Evolutionary conservation across 2,797 vertebrate species (phyloP).

Genomic region (Eulemur albifrons): DNA sequence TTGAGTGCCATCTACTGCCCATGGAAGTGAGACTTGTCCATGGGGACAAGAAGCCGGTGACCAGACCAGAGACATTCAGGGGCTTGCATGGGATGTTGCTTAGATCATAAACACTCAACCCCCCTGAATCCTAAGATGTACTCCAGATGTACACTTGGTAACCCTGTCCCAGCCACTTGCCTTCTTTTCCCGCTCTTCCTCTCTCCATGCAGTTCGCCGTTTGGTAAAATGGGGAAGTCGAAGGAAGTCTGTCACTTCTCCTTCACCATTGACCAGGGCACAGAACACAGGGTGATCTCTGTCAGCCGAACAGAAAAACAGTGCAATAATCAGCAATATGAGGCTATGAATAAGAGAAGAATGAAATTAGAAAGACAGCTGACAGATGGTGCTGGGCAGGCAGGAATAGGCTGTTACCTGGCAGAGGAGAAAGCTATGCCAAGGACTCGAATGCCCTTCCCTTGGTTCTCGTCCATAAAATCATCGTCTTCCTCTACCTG

Average conservation of each 20-base stretch:
- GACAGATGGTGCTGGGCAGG: not conserved
- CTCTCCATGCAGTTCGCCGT: conserved; percentile 95
- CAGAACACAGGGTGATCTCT: conserved; percentile 99
- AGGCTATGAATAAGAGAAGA: not conserved
- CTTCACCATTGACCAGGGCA: conserved; percentile 96
- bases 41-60: not conserved
- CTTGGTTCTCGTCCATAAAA: conserved; percentile 97
- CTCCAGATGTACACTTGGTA: not conserved
- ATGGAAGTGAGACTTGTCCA: not conserved
- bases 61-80: not conserved
- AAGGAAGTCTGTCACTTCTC: conserved; percentile 98
- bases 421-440: conserved; percentile 95
- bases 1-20: conserved; percentile 69
- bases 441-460: conserved; percentile 96
- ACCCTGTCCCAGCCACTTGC: conserved; percentile 77
- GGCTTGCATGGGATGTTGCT: not conserved
- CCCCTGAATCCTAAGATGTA: not conserved
- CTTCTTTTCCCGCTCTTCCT: conserved; percentile 98
- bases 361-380: not conserved
- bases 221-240: conserved; percentile 97
- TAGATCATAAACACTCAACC: not conserved
- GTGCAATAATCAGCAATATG: not conserved
- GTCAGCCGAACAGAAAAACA: conserved; percentile 44
- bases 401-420: conserved; percentile 85
- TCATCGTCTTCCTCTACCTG: conserved; percentile 98